Conservation (phyloP, 2,888 invertebrate genomes). For the Rhaphigaster nebulosa region DNA sequence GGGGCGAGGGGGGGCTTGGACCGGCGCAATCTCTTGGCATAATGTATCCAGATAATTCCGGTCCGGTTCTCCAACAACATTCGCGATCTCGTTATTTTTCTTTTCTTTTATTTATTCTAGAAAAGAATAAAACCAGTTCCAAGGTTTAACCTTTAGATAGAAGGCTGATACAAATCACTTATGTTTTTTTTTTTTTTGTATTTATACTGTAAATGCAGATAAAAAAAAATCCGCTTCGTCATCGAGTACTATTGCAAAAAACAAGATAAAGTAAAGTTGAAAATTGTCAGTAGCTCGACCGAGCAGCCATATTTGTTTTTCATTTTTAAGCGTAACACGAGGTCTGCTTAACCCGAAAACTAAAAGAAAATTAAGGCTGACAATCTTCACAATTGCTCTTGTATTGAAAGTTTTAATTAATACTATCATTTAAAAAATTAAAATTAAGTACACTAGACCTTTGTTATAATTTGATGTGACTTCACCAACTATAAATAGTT, state of each 20-base stretch:
- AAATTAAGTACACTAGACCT: too few species aligned
- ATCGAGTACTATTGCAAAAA: neutral
- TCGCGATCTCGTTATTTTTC: neutral
- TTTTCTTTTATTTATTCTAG: neutral
- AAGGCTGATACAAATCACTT: neutral
- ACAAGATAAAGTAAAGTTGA: neutral
- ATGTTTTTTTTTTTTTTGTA: neutral
- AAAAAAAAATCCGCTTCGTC: neutral
- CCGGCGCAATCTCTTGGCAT: neutral
- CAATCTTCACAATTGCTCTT: neutral
- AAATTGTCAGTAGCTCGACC: neutral
- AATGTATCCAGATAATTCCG: neutral
- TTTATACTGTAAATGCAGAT: neutral
- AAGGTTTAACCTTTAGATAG: neutral
- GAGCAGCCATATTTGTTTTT: neutral
- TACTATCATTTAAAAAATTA: too few species aligned
- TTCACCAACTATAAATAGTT: too few species aligned
- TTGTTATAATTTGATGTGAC: too few species aligned
- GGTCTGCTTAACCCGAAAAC: neutral
- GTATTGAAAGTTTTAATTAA: neutral
- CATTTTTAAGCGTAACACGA: neutral
- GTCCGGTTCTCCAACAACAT: neutral
- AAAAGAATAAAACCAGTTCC: neutral
- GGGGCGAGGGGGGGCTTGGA: too few species aligned
- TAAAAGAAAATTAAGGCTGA: neutral